phyloP scores from a whole-genome alignment of 1,140 invertebrate species.

The Carcinoscorpius rotundicauda region DNA sequence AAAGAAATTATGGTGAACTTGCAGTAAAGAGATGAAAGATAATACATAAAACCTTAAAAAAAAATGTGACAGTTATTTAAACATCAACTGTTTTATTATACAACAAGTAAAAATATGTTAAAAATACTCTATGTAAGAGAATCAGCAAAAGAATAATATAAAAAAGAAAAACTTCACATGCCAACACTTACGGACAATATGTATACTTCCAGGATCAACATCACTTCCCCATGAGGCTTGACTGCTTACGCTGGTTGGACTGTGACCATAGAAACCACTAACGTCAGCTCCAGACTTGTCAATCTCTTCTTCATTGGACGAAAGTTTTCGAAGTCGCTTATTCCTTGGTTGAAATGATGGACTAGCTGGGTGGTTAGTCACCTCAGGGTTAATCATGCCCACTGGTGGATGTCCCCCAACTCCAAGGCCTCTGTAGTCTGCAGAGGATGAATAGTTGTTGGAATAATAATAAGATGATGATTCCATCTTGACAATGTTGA shows the following conservation, averaged over 20 bases:
- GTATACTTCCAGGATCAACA: slow-evolving; percentile 39
- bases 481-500: slow-evolving; percentile 80
- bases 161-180: neutral
- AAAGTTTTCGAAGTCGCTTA: slow-evolving; percentile 44
- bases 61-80: neutral
- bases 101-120: neutral
- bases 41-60: slow-evolving; percentile 21
- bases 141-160: neutral
- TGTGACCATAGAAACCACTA: slow-evolving; percentile 43
- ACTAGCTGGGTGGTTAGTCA: slow-evolving; percentile 25
- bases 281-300: slow-evolving; percentile 27
- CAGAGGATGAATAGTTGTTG: slow-evolving; percentile 69
- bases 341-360: slow-evolving; percentile 38
- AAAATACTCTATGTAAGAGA: neutral
- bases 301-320: slow-evolving; percentile 44
- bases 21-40: too few relatives aligned
- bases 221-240: slow-evolving; percentile 46
- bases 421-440: slow-evolving; percentile 33
- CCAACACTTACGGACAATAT: too few relatives aligned
- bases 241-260: slow-evolving; percentile 41
- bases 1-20: too few relatives aligned
- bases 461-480: slow-evolving; percentile 71
- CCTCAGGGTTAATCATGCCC: too few relatives aligned
- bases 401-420: too few relatives aligned
- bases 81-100: too few relatives aligned